Base-by-base conservation (phyloP, 2,113 vertebrate genomes). In the Murina feae region DNA sequence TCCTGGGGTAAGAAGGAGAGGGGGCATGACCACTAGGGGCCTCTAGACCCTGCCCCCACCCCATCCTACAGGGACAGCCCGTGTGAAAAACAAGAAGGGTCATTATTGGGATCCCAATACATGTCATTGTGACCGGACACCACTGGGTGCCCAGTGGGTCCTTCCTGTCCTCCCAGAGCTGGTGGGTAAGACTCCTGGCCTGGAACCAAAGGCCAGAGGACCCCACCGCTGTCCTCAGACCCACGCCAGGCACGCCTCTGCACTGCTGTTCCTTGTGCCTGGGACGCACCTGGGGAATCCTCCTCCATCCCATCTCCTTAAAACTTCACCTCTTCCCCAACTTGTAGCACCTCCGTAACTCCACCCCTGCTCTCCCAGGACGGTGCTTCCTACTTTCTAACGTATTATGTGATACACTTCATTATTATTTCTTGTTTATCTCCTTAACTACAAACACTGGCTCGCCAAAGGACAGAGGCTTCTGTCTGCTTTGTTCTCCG, bases 1-100 rank as follows among this genome's bases (percentile, higher is more conserved):
- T 99, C 99, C 99, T 99, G 90, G 4, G 53, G 76, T 35, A 39
- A 86, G 18, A 4, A 60, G 74, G 0, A 37, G 66, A 66, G 21
- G 7, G 14, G 53, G 39, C 1, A 1, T 75, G 74, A 51, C 30
- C n/a, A 44, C 25, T 9, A 32, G 42, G 42, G 42, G 4, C 32
- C 20, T 42, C 7, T 9, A 42, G 37, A 53, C 23, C 35, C 10
- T 2, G 63, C 39, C 28, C 25, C 37, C 21, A 30, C 37, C 28
- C 79, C 32, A 66, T 10, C 66, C 63, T 25, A 60, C 9, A 65
- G 39, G 75, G 53, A 68, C 9, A 51, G 80, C 13, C 25, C 2
- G 11, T 0, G 51, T 82, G 39, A 30, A 66, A 81, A 81, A 17
- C 53, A 49, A 11, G 1, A 7, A 6, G 7, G 14, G 78, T 23